Conservation (phyloP, 2,113 vertebrate species). For the Eulacestoma nigropectus region DNA sequence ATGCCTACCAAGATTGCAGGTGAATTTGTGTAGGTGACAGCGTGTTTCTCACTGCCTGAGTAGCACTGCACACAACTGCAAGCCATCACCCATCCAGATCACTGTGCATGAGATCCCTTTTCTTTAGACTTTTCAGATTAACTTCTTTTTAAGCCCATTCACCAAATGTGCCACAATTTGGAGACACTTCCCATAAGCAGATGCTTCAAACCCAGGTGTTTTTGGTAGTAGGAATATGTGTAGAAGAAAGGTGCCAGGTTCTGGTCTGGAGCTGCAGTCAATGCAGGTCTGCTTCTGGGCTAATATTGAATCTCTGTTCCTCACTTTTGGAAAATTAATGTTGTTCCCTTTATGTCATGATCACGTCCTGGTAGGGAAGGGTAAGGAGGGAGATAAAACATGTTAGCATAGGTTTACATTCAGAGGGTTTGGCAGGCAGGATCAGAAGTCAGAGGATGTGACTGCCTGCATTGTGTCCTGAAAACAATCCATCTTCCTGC, state of each 20-base stretch:
- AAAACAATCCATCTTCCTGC: not conserved
- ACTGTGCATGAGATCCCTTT: not conserved
- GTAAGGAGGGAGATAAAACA: not conserved
- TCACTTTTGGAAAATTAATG: not conserved
- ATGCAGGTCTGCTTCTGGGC: not conserved
- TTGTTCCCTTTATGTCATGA: not conserved
- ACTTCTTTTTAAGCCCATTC: not conserved
- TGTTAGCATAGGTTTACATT: not conserved
- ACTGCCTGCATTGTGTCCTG: not conserved
- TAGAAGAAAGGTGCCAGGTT: not conserved
- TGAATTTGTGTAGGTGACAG: not conserved
- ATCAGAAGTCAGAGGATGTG: not conserved
- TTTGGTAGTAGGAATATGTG: not conserved
- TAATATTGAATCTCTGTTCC: not conserved
- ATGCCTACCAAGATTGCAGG: not conserved
- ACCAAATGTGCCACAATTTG: not conserved
- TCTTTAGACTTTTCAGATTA: not conserved
- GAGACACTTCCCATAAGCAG: not conserved
- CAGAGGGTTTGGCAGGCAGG: not conserved
- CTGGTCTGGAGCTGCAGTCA: not conserved
- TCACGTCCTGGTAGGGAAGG: not conserved
- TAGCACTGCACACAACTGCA: not conserved
- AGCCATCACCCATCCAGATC: not conserved
- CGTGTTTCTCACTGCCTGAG: not conserved
- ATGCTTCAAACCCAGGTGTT: not conserved